A percentile compares a stretch with the other conserved stretches of the same genome.
Conservation (phyloP, 1,140 invertebrate genomes). For the Luehdorfia chinensis region DNA sequence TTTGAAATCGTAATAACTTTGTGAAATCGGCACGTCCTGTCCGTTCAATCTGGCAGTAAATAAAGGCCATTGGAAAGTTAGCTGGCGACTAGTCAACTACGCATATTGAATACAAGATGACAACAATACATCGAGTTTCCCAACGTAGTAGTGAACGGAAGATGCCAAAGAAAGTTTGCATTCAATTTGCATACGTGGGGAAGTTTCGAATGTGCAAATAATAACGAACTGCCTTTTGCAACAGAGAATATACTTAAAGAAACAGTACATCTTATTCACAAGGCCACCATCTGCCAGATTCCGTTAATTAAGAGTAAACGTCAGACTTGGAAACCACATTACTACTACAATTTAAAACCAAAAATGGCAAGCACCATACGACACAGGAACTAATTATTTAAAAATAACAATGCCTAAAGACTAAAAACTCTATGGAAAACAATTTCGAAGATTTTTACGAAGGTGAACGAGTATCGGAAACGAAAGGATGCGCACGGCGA, state of each 20-base stretch:
- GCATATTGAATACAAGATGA: constrained; percentile 63
- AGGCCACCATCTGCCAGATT: too few relatives aligned
- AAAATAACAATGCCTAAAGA: constrained; percentile 2
- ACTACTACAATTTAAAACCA: constrained; percentile 10
- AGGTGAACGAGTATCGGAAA: constrained; percentile 57
- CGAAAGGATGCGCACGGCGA: constrained; percentile 56
- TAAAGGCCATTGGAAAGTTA: constrained; percentile 70
- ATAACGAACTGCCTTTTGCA: too few relatives aligned
- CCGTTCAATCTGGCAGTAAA: constrained; percentile 34
- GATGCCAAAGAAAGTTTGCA: constrained; percentile 18
- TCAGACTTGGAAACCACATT: too few relatives aligned
- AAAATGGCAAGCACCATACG: background rate
- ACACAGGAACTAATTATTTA: too few relatives aligned
- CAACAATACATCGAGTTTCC: constrained; percentile 54
- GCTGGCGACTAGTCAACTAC: constrained; percentile 32
- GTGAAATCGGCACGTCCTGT: constrained; percentile 37
- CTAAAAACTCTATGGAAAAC: constrained; percentile 25
- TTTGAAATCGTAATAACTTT: background rate
- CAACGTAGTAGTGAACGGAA: constrained; percentile 26
- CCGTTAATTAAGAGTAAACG: too few relatives aligned
- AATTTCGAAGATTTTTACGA: constrained; percentile 50
- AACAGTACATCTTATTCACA: too few relatives aligned
- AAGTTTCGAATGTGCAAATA: too few relatives aligned
- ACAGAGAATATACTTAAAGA: too few relatives aligned
- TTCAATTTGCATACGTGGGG: constrained; percentile 12